These are phyloP conservation scores for Papilio gigon DNA, from an alignment of 2,888 invertebrate genomes.

Conservation along the genomic window DNA sequence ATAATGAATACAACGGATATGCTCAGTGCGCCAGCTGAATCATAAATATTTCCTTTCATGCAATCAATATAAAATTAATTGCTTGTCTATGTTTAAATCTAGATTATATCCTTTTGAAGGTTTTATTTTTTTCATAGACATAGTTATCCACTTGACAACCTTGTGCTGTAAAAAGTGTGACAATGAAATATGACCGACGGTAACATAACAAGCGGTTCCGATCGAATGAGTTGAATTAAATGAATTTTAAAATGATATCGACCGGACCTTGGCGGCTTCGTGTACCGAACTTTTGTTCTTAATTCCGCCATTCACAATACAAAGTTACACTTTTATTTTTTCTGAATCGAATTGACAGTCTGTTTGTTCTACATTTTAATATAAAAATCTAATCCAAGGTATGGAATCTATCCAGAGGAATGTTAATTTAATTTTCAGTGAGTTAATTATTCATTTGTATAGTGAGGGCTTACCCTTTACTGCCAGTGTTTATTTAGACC, in stretches of 20 bases:
- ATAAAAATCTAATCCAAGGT: constrained; percentile 16
- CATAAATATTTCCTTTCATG: constrained; percentile 25
- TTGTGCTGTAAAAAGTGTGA: constrained; percentile 48
- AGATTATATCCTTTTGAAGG: constrained; percentile 11
- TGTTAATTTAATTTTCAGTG: neutral
- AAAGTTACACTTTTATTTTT: constrained; percentile 51
- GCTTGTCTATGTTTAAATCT: neutral
- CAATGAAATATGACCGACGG: constrained; percentile 49
- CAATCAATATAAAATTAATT: constrained; percentile 11
- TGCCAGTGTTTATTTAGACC: neutral
- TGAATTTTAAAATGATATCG: constrained; percentile 54
- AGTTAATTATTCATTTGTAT: neutral
- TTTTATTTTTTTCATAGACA: constrained; percentile 14
- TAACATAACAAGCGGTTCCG: constrained; percentile 45
- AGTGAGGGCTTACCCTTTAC: neutral
- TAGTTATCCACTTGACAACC: constrained; percentile 29
- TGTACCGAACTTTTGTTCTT: constrained; percentile 53
- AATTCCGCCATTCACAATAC: constrained; percentile 75
- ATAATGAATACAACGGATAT: constrained; percentile 28
- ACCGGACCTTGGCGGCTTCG: constrained; percentile 58
- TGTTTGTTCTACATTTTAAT: neutral
- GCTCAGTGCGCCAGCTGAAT: constrained; percentile 8
- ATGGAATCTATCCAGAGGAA: too few species aligned
- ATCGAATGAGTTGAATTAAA: constrained; percentile 51
- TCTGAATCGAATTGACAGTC: neutral